phyloP scores from a whole-genome alignment of 2,888 invertebrate species.

The Nemurella pictetii region DNA sequence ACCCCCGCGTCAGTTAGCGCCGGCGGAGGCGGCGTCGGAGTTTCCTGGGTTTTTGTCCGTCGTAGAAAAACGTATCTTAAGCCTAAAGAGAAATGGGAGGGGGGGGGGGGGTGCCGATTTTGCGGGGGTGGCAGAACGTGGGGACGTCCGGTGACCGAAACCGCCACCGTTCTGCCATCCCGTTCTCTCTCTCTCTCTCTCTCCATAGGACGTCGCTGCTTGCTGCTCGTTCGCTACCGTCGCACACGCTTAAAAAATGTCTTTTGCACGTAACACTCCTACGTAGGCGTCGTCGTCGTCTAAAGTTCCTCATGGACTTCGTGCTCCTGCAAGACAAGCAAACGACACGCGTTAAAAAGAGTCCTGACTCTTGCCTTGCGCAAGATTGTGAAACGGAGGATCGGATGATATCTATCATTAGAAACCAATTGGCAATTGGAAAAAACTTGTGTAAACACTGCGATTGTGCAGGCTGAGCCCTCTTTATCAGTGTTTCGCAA shows the following conservation, averaged over 20 bases:
- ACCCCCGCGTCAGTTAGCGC: background rate
- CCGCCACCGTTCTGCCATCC: background rate
- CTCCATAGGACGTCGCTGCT: too few species aligned
- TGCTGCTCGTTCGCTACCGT: background rate
- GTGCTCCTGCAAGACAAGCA: slow-evolving; percentile 53
- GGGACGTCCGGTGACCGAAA: background rate
- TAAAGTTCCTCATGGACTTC: slow-evolving; percentile 60
- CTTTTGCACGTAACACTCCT: background rate
- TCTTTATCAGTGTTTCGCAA: too few species aligned
- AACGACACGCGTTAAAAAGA: too few species aligned
- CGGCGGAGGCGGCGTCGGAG: background rate
- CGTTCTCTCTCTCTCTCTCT: background rate
- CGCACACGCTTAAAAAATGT: background rate
- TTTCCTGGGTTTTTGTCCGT: background rate
- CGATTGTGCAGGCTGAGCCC: background rate
- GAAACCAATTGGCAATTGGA: too few species aligned
- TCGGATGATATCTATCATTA: too few species aligned
- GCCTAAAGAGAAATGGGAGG: background rate
- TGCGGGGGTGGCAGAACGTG: background rate
- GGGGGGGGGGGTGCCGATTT: too few species aligned
- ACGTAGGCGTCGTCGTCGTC: slow-evolving; percentile 42
- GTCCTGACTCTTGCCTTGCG: background rate
- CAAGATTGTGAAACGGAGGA: too few species aligned
- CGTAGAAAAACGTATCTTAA: background rate
- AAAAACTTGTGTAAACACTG: too few species aligned